Conservation (phyloP, 2,797 vertebrate genomes). For the Oreonectes daqikongensis region DNA sequence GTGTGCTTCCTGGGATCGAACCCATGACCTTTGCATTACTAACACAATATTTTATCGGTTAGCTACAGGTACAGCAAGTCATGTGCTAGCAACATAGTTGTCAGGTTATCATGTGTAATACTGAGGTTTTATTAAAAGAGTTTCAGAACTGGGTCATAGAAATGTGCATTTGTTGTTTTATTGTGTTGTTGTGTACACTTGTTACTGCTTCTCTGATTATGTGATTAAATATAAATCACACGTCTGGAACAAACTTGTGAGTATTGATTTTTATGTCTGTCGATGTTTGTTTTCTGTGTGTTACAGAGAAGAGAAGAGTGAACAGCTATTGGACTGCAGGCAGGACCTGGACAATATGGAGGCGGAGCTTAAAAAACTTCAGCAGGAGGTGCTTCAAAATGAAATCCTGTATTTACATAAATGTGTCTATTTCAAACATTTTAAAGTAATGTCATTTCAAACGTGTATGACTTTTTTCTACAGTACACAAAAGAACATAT, state of each 20-base stretch:
- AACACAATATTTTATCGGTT: no score
- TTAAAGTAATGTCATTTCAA: no score
- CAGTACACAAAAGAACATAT: no score
- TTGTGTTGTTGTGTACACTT: not conserved
- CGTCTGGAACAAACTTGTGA: not conserved
- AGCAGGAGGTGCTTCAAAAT: conserved; percentile 85
- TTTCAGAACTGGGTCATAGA: no score
- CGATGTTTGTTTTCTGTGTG: conserved; percentile 1
- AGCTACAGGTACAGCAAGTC: no score
- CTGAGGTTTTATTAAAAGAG: no score
- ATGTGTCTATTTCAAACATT: not conserved
- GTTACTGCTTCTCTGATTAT: not conserved
- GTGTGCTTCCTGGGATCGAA: no score
- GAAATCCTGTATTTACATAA: not conserved
- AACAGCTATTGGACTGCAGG: conserved; percentile 93
- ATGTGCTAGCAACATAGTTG: no score
- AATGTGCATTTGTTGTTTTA: no score
- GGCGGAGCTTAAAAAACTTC: conserved; percentile 87
- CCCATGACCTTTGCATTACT: no score
- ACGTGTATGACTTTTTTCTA: no score
- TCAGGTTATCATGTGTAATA: no score
- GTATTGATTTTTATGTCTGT: conserved; percentile 41
- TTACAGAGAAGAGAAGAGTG: conserved; percentile 94
- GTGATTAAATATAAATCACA: not conserved
- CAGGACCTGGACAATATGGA: conserved; percentile 95